phyloP scores from a whole-genome alignment of 2,888 invertebrate species.

The Lutraria lutraria region DNA sequence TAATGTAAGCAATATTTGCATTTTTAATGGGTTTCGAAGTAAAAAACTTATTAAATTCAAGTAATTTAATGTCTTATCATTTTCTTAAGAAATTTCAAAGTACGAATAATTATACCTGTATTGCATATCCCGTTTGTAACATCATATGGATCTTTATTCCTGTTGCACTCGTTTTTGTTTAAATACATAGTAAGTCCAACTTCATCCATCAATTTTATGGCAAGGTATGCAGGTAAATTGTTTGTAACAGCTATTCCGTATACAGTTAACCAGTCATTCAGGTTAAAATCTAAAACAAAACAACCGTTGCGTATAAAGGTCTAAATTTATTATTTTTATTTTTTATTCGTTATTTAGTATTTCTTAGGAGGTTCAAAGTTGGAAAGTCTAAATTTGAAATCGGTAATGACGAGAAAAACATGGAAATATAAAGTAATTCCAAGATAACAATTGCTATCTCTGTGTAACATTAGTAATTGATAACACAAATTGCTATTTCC shows the following conservation, averaged over 20 bases:
- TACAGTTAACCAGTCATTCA: conserved; percentile 49
- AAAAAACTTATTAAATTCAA: too few relatives aligned
- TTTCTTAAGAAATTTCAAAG: background rate
- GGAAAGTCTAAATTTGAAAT: too few relatives aligned
- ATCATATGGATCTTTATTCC: conserved; percentile 24
- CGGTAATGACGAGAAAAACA: too few relatives aligned
- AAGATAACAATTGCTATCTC: too few relatives aligned
- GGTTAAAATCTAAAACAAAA: background rate
- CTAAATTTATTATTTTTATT: too few relatives aligned
- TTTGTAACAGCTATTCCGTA: conserved; percentile 38
- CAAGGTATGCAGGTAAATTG: conserved; percentile 52
- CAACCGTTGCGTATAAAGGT: background rate
- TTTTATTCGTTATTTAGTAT: too few relatives aligned
- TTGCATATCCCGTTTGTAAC: background rate
- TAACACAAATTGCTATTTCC: too few relatives aligned
- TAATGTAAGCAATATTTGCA: too few relatives aligned
- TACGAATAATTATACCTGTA: background rate
- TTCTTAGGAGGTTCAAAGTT: too few relatives aligned
- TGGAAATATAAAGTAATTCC: too few relatives aligned
- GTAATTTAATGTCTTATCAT: background rate
- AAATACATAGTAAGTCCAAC: conserved; percentile 59
- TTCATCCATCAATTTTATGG: conserved; percentile 58
- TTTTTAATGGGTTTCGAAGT: too few relatives aligned
- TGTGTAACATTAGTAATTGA: too few relatives aligned
- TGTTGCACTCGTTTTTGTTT: conserved; percentile 53